phyloP scores from a whole-genome alignment of 2,113 vertebrate genomes.

The Prietella phreatophila region DNA sequence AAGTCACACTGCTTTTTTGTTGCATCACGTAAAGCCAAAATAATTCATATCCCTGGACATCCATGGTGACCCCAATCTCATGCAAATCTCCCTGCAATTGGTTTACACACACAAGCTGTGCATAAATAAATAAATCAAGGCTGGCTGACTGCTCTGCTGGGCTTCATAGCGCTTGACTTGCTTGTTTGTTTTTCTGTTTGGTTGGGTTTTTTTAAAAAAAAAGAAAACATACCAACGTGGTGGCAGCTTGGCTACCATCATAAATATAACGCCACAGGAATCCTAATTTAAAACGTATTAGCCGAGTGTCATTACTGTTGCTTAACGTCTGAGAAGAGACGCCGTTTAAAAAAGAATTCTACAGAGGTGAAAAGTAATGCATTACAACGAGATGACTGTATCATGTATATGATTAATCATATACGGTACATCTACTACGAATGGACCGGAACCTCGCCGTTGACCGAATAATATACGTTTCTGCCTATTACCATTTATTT shows the following conservation, averaged over 20 bases:
- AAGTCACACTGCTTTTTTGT: neutral
- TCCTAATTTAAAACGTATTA: neutral
- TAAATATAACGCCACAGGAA: neutral
- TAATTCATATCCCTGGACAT: neutral
- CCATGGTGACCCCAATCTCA: conserved; percentile 21
- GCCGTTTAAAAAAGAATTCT: neutral
- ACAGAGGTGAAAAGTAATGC: neutral
- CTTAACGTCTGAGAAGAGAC: neutral
- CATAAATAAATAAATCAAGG: conserved; percentile 33
- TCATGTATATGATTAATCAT: too few species aligned
- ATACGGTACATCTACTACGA: neutral
- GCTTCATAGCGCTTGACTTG: neutral
- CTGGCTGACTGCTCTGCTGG: neutral
- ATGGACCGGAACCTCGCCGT: neutral
- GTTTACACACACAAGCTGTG: conserved; percentile 21
- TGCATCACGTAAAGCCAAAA: neutral
- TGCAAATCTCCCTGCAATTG: conserved; percentile 16
- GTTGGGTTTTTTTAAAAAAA: neutral
- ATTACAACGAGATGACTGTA: neutral
- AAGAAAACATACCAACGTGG: neutral
- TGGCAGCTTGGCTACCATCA: neutral
- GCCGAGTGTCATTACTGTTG: neutral
- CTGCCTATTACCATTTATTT: neutral
- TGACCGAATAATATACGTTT: neutral
- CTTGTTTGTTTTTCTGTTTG: neutral